These are phyloP conservation scores for Trichoplusia ni DNA, from an alignment of 1,140 invertebrate genomes.

Conservation along the genomic window DNA sequence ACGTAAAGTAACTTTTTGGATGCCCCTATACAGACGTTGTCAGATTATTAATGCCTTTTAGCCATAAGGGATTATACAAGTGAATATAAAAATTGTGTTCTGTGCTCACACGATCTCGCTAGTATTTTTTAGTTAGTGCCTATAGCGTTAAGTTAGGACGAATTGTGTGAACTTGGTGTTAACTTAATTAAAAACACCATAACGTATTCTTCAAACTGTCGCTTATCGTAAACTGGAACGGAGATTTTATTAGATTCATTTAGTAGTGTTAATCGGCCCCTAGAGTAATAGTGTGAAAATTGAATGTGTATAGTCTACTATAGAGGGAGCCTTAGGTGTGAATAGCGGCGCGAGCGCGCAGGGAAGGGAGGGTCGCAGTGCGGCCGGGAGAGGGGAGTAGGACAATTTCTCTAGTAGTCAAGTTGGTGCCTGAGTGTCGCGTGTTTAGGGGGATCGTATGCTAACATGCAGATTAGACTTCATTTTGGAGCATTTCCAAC, in stretches of 20 bases:
- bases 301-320: slow-evolving; percentile 21
- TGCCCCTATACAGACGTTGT: slow-evolving; percentile 62
- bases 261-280: slow-evolving; percentile 35
- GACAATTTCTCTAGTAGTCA: slow-evolving; percentile 74
- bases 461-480: slow-evolving; percentile 49
- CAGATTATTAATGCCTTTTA: slow-evolving; percentile 67
- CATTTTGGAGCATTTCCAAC: slow-evolving; percentile 69
- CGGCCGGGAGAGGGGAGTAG: slow-evolving; percentile 52
- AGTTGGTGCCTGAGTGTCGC: slow-evolving; percentile 76
- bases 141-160: slow-evolving; percentile 74
- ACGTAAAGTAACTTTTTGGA: slow-evolving; percentile 52
- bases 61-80: slow-evolving; percentile 57
- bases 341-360: too few relatives aligned
- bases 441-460: slow-evolving; percentile 51
- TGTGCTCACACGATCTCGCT: slow-evolving; percentile 80
- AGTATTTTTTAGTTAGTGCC: slow-evolving; percentile 78
- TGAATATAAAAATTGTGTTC: slow-evolving; percentile 72
- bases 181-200: slow-evolving; percentile 39
- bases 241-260: slow-evolving; percentile 43
- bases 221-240: slow-evolving; percentile 38
- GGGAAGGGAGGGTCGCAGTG: background rate
- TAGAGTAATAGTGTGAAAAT: slow-evolving; percentile 40
- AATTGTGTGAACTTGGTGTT: slow-evolving; percentile 53
- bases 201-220: slow-evolving; percentile 40
- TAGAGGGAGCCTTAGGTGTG: slow-evolving; percentile 37